Evolutionary conservation across 1,140 invertebrate genomes (phyloP).

Genomic region (Tigriopus japonicus): DNA sequence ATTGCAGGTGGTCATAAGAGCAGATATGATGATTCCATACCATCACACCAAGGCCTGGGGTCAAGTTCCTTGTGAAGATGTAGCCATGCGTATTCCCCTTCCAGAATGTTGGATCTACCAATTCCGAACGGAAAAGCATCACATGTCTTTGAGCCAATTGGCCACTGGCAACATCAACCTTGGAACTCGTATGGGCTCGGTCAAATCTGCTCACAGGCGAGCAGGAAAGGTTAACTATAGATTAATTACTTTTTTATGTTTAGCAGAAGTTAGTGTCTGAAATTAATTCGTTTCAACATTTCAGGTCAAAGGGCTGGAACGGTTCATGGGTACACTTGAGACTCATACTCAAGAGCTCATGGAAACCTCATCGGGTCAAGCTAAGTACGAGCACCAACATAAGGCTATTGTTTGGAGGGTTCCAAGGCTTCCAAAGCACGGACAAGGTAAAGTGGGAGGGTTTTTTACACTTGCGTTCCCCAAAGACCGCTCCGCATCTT

Average conservation of each 20-base stretch:
- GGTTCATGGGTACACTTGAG: conserved; percentile 78
- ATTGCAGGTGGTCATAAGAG: conserved; percentile 62
- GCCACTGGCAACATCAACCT: conserved; percentile 11
- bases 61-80: conserved; percentile 80
- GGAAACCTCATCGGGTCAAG: conserved; percentile 74
- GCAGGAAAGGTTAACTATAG: conserved; percentile 8
- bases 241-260: neutral
- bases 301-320: conserved; percentile 80
- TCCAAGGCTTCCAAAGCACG: conserved; percentile 82
- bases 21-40: conserved; percentile 80
- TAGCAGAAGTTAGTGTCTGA: neutral
- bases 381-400: conserved; percentile 98
- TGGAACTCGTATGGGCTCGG: conserved; percentile 44
- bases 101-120: conserved; percentile 99
- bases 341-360: conserved; percentile 79
- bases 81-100: conserved; percentile 87
- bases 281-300: too few species aligned
- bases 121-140: conserved; percentile 94
- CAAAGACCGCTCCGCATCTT: too few species aligned
- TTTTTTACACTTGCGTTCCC: too few species aligned
- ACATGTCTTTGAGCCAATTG: conserved; percentile 44
- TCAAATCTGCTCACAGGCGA: conserved; percentile 82
- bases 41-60: conserved; percentile 15
- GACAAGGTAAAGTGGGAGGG: conserved; percentile 61
- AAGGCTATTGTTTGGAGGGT: conserved; percentile 94